Percentiles rank a stretch among this genome's conserved stretches.
phyloP scores from a whole-genome alignment of 2,113 vertebrate genomes.

The Formicarius rufipectus region DNA sequence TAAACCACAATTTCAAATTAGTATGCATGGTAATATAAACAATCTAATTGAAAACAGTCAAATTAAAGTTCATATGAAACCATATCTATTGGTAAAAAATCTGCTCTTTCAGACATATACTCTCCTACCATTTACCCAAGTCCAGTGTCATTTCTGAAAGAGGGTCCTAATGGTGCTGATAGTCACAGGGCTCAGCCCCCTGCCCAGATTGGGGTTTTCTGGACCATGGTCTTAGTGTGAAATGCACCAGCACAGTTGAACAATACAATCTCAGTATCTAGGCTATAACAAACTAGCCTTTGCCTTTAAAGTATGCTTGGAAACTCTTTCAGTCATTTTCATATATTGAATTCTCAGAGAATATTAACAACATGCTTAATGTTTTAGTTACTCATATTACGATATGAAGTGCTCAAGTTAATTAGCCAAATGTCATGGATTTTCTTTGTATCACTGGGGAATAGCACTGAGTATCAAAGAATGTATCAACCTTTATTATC shows the following conservation, averaged over 20 bases:
- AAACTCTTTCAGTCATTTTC: background rate
- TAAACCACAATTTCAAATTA: constrained; percentile 44
- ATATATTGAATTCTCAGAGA: background rate
- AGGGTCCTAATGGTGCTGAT: background rate
- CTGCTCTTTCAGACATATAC: background rate
- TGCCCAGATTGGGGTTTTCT: background rate
- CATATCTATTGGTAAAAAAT: background rate
- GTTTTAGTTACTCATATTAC: background rate
- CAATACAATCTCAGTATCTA: too few species aligned
- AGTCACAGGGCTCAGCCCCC: background rate
- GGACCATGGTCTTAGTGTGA: background rate
- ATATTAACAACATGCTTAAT: background rate
- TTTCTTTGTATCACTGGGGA: background rate
- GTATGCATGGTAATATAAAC: background rate
- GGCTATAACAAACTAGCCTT: background rate
- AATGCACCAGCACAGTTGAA: background rate
- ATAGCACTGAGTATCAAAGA: background rate
- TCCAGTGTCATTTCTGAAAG: background rate
- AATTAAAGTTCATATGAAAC: background rate
- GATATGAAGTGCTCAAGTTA: background rate
- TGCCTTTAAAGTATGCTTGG: background rate
- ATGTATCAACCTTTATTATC: background rate
- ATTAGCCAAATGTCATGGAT: background rate
- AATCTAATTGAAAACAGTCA: background rate
- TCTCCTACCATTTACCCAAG: background rate